A percentile compares a stretch with the other conserved stretches of the same genome.
Conservation (phyloP, 2,113 vertebrate genomes). For the Archocentrus centrarchus region DNA sequence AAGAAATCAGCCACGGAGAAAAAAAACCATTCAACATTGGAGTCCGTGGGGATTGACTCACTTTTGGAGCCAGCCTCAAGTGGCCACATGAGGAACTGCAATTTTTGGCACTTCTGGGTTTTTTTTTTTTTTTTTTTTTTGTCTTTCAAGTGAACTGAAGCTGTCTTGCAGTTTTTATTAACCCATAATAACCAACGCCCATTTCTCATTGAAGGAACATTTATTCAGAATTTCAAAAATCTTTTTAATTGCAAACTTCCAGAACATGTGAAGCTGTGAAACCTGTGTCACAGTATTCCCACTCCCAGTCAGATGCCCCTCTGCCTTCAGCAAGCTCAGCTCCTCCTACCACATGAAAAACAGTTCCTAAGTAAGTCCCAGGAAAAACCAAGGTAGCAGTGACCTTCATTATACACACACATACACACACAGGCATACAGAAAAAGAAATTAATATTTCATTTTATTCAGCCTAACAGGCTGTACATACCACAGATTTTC, state of each 20-base stretch:
- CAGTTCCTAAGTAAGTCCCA: not conserved
- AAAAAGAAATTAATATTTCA: not conserved
- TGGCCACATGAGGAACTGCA: not conserved
- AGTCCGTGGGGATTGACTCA: not conserved
- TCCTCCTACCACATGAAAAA: not conserved
- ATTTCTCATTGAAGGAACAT: too few relatives aligned
- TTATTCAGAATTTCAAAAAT: too few relatives aligned
- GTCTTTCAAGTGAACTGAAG: too few relatives aligned
- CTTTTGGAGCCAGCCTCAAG: not conserved
- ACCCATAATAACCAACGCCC: too few relatives aligned
- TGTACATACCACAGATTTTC: not conserved
- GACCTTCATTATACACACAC: not conserved
- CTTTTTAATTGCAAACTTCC: too few relatives aligned
- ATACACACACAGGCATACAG: not conserved
- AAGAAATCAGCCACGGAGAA: not conserved
- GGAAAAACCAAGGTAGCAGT: not conserved
- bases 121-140: not conserved
- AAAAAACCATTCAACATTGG: not conserved
- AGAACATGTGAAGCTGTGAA: too few relatives aligned
- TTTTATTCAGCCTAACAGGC: not conserved
- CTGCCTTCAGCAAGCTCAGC: not conserved
- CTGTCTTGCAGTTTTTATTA: not conserved
- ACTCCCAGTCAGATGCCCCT: not conserved
- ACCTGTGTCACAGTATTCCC: too few relatives aligned
- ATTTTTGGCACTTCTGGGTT: not conserved